These are phyloP conservation scores for Nasonovia ribisnigri DNA, from an alignment of 2,888 invertebrate species.

Conservation along the genomic window DNA sequence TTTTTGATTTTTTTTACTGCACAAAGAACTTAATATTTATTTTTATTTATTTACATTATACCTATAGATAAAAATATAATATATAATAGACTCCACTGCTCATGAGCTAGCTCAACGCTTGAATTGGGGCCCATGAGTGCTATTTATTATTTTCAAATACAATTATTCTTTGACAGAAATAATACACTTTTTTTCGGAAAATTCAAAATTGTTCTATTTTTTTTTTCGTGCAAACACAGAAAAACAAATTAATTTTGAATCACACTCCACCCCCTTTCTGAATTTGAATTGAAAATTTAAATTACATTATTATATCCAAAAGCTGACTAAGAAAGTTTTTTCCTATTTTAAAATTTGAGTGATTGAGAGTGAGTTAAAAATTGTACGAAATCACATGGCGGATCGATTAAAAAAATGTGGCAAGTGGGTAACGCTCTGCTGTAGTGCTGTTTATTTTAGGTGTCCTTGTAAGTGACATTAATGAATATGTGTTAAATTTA, in stretches of 20 bases:
- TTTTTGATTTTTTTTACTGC: background rate
- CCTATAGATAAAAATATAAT: too few relatives aligned
- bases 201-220: background rate
- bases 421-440: too few relatives aligned
- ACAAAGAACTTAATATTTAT: background rate
- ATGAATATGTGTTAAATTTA: too few relatives aligned
- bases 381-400: background rate
- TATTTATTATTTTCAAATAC: too few relatives aligned
- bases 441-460: too few relatives aligned
- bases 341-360: background rate
- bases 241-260: background rate
- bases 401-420: background rate
- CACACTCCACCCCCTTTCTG: background rate
- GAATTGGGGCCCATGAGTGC: too few relatives aligned
- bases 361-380: background rate
- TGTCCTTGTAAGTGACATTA: too few relatives aligned
- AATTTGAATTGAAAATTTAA: background rate
- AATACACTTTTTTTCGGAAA: background rate
- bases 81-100: too few relatives aligned
- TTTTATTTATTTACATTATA: too few relatives aligned
- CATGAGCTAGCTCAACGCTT: too few relatives aligned
- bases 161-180: background rate
- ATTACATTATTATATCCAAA: background rate
- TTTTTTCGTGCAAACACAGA: background rate
- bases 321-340: background rate